phyloP scores from a whole-genome alignment of 2,797 vertebrate species.

The Cheirogaleus major region DNA sequence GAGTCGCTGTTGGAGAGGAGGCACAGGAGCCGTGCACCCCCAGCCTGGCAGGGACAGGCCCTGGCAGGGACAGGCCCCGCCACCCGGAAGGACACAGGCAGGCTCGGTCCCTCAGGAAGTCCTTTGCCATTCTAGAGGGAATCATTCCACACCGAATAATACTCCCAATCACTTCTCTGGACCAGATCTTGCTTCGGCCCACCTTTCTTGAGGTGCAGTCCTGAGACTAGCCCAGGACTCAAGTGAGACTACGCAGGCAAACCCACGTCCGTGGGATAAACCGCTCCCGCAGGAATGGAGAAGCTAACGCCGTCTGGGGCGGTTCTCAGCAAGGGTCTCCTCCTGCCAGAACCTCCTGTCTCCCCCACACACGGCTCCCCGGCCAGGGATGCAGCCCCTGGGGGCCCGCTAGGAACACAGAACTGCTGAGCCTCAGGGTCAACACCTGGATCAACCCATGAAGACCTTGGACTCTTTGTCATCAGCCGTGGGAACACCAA shows the following conservation, averaged over 20 bases:
- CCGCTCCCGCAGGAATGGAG: neutral
- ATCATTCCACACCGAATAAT: neutral
- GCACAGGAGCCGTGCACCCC: neutral
- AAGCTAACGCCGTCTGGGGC: neutral
- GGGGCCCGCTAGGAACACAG: neutral
- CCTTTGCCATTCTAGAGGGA: neutral
- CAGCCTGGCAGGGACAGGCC: neutral
- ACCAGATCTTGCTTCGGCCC: neutral
- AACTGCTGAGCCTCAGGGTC: neutral
- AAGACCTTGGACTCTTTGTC: neutral
- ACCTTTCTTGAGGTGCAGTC: neutral
- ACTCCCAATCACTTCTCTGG: neutral
- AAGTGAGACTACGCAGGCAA: neutral
- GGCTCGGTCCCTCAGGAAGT: neutral
- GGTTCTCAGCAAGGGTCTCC: neutral
- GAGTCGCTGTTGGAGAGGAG: neutral
- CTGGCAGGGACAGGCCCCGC: too few species aligned
- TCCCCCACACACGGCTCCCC: too few species aligned
- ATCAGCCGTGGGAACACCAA: too few species aligned
- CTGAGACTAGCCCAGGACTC: neutral
- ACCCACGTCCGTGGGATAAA: neutral
- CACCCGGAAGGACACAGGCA: neutral
- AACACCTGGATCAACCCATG: too few species aligned
- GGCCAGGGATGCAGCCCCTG: neutral
- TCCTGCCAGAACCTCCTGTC: neutral